Conservation (phyloP, 2,888 invertebrate species). For the Athrips mouffetella region DNA sequence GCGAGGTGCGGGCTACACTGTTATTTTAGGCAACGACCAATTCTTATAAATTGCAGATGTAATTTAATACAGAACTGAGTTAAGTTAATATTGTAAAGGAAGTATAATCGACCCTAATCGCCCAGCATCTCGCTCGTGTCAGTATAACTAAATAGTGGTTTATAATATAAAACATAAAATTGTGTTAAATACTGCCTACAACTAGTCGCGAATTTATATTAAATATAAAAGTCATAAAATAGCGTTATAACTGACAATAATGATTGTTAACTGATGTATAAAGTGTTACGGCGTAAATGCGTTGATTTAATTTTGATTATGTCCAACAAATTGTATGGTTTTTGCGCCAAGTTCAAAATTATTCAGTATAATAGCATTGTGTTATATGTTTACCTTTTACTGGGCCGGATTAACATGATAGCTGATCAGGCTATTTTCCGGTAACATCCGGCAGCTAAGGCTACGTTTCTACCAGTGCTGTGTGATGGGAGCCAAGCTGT, state of each 20-base stretch:
- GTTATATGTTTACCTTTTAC: too few relatives aligned
- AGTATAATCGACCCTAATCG: background rate
- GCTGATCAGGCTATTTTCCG: too few relatives aligned
- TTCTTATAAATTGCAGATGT: background rate
- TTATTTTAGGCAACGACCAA: constrained; percentile 19
- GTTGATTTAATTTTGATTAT: constrained; percentile 63
- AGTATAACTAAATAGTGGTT: constrained; percentile 51
- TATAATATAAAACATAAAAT: constrained; percentile 58
- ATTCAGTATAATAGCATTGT: too few relatives aligned
- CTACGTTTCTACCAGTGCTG: too few relatives aligned
- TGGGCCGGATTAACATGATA: too few relatives aligned
- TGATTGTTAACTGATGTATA: constrained; percentile 78
- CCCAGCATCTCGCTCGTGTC: constrained; percentile 45
- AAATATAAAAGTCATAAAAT: constrained; percentile 74
- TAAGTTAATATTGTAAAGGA: background rate
- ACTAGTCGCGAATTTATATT: constrained; percentile 77
- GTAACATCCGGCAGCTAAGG: too few relatives aligned
- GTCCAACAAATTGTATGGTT: constrained; percentile 56
- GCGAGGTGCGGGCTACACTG: constrained; percentile 46
- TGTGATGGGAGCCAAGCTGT: too few relatives aligned
- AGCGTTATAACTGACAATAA: constrained; percentile 79
- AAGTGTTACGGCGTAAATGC: constrained; percentile 71
- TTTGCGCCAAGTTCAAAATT: constrained; percentile 46
- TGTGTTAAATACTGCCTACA: constrained; percentile 75
- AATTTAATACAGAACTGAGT: constrained; percentile 8